Conservation (phyloP, 2,797 vertebrate genomes). For the Notolepis coatsorum region DNA sequence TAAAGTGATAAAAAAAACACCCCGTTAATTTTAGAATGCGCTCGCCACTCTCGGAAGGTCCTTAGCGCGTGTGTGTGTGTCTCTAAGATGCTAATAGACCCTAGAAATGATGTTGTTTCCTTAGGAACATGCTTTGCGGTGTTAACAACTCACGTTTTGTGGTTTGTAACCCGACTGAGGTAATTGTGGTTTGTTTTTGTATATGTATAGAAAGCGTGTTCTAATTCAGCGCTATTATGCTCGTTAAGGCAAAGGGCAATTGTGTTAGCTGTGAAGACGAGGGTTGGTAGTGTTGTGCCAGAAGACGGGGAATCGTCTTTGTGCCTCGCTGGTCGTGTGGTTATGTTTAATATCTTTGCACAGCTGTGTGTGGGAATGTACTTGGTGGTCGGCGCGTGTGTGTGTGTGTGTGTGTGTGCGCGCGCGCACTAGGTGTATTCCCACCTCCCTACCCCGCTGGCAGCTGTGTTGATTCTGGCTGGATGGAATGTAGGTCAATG, state of each 20-base stretch:
- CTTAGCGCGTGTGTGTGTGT: too few relatives aligned
- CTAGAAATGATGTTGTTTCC: conserved; percentile 4
- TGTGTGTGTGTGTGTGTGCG: neutral
- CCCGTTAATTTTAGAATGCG: too few relatives aligned
- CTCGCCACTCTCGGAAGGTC: too few relatives aligned
- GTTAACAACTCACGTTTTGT: neutral
- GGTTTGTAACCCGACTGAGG: conserved; percentile 16
- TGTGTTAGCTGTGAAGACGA: neutral
- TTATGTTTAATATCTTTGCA: conserved; percentile 17
- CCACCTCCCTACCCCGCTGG: conserved; percentile 37
- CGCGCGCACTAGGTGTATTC: conserved; percentile 20
- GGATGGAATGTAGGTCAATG: conserved; percentile 76
- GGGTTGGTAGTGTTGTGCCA: neutral
- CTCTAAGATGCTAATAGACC: too few relatives aligned
- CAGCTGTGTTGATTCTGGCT: conserved; percentile 68
- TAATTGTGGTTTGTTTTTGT: conserved; percentile 2
- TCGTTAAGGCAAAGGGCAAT: neutral
- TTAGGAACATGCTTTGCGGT: neutral
- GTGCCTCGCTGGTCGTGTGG: conserved; percentile 3
- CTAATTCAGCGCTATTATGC: neutral
- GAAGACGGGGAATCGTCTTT: neutral
- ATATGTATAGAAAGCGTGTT: neutral
- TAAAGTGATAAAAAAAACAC: too few relatives aligned
- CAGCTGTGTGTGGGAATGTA: conserved; percentile 23
- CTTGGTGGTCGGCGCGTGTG: conserved; percentile 3